Conservation (phyloP, 2,113 vertebrate genomes). For the human (Homo sapiens) region DNA sequence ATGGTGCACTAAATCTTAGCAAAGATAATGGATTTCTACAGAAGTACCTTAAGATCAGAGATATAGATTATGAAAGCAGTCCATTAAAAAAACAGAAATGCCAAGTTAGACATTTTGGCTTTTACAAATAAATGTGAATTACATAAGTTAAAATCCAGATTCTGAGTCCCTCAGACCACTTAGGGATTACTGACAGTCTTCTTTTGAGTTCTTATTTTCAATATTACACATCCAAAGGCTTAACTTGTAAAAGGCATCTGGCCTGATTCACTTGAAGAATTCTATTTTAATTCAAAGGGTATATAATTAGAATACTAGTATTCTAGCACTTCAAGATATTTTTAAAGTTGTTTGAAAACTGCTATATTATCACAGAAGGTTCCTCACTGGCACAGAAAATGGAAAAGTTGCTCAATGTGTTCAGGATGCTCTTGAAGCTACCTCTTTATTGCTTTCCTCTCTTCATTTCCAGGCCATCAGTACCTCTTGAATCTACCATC, state of each 20-base stretch:
- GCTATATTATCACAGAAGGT: conserved; percentile 67
- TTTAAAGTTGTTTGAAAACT: conserved; percentile 79
- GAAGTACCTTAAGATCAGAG: background rate
- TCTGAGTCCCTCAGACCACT: background rate
- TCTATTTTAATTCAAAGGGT: conserved; percentile 66
- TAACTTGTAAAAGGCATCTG: conserved; percentile 56
- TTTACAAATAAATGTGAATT: conserved; percentile 27
- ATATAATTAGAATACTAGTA: conserved; percentile 78
- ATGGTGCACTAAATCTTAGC: background rate
- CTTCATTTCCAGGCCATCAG: background rate
- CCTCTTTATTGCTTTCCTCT: background rate
- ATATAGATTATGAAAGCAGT: background rate
- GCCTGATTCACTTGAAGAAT: conserved; percentile 64
- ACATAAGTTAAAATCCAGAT: background rate
- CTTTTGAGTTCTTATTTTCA: background rate
- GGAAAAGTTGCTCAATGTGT: background rate
- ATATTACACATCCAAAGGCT: background rate
- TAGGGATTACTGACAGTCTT: background rate
- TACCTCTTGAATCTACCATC: background rate
- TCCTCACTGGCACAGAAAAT: conserved; percentile 62
- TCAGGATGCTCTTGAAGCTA: background rate
- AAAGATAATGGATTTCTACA: background rate
- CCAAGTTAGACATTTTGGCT: background rate
- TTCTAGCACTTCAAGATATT: conserved; percentile 74
- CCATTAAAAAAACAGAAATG: background rate